Evolutionary conservation across 2,888 invertebrate species (phyloP).

Genomic region (Drosophila paucipuncta): DNA sequence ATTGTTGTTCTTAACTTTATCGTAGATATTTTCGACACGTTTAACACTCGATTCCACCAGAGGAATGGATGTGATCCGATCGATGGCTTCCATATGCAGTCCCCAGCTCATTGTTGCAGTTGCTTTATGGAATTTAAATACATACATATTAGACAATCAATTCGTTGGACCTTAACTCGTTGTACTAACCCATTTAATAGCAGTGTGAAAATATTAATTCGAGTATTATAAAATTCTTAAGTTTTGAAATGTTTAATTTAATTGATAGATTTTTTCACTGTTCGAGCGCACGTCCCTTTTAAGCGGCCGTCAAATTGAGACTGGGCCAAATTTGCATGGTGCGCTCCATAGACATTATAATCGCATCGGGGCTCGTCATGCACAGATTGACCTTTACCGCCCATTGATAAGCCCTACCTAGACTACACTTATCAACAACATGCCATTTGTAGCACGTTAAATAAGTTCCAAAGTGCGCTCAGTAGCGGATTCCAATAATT

Average conservation of each 20-base stretch:
- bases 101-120: slow-evolving; percentile 76
- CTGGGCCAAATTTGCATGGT: slow-evolving; percentile 56
- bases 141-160: neutral
- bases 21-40: slow-evolving; percentile 91
- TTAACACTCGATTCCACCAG: slow-evolving; percentile 92
- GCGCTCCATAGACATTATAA: slow-evolving; percentile 31
- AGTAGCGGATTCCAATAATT: slow-evolving; percentile 20
- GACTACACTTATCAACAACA: slow-evolving; percentile 67
- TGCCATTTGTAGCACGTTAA: slow-evolving; percentile 48
- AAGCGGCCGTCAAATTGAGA: slow-evolving; percentile 48
- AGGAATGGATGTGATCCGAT: slow-evolving; percentile 91
- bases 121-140: slow-evolving; percentile 43
- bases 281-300: slow-evolving; percentile 49
- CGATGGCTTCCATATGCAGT: slow-evolving; percentile 89
- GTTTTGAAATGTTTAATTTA: neutral
- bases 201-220: slow-evolving; percentile 5
- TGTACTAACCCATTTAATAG: slow-evolving; percentile 64
- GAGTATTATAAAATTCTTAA: neutral
- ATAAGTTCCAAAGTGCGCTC: slow-evolving; percentile 66
- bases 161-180: neutral
- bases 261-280: neutral
- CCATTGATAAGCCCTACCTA: slow-evolving; percentile 61
- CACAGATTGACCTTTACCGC: slow-evolving; percentile 57
- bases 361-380: slow-evolving; percentile 40
- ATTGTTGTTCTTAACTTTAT: slow-evolving; percentile 91